phyloP scores from a whole-genome alignment of 2,113 vertebrate species.

The Dasypus novemcinctus region DNA sequence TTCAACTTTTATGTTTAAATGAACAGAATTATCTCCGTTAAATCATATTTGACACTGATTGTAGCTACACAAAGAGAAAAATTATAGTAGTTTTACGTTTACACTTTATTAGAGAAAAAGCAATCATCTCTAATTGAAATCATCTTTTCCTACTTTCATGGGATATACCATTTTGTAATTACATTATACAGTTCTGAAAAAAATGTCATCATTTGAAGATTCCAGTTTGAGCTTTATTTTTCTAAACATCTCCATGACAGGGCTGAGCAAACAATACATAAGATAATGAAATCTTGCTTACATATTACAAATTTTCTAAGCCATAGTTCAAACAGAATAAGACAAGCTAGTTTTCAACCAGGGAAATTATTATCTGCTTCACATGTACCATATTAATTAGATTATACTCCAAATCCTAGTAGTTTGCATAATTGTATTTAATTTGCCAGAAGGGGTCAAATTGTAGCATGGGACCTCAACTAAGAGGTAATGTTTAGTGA shows the following conservation, averaged over 20 bases:
- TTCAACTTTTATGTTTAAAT: slow-evolving; percentile 31
- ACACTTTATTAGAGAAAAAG: slow-evolving; percentile 25
- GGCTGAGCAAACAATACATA: slow-evolving; percentile 31
- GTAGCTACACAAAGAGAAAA: slow-evolving; percentile 35
- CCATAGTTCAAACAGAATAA: slow-evolving; percentile 65
- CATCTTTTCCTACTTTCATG: neutral
- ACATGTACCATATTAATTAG: slow-evolving; percentile 75
- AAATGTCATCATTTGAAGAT: slow-evolving; percentile 42
- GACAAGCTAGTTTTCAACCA: slow-evolving; percentile 61
- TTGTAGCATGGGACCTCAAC: slow-evolving; percentile 56
- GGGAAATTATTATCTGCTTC: slow-evolving; percentile 74
- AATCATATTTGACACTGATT: slow-evolving; percentile 22
- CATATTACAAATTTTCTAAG: slow-evolving; percentile 31
- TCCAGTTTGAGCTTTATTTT: slow-evolving; percentile 51
- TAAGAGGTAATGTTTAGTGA: slow-evolving; percentile 57
- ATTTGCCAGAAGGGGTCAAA: slow-evolving; percentile 81
- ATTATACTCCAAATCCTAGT: slow-evolving; percentile 69
- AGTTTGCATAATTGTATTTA: slow-evolving; percentile 81
- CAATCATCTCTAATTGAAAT: slow-evolving; percentile 18
- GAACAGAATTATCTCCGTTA: slow-evolving; percentile 14
- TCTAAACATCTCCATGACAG: slow-evolving; percentile 12
- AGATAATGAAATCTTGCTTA: slow-evolving; percentile 56
- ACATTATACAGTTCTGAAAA: neutral
- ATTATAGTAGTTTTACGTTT: neutral
- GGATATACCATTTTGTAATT: neutral